phyloP scores from a whole-genome alignment of 1,140 invertebrate genomes.

The Pseudoatta argentina region DNA sequence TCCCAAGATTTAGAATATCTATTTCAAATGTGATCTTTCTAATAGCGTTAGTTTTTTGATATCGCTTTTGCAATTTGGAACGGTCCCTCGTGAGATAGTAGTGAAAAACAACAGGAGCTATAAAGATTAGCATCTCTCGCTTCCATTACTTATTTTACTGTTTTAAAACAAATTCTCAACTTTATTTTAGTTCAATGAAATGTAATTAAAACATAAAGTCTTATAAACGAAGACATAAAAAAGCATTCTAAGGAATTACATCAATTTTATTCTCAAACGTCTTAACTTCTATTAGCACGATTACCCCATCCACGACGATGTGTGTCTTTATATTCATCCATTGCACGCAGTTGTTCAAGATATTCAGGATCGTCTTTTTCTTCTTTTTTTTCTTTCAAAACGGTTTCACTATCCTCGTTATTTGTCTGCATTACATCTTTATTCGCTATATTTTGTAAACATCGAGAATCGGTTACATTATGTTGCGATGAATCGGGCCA shows the following conservation, averaged over 20 bases:
- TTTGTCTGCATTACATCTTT: constrained; percentile 27
- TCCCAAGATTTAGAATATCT: too few species aligned
- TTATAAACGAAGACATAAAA: background rate
- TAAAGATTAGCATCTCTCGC: background rate
- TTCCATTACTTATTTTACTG: too few species aligned
- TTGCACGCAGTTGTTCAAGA: constrained; percentile 89
- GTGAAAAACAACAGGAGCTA: background rate
- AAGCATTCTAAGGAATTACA: background rate
- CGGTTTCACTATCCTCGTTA: constrained; percentile 78
- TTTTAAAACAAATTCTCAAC: background rate
- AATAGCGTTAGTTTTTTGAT: too few species aligned
- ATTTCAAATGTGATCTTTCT: too few species aligned
- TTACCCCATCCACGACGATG: constrained; percentile 96
- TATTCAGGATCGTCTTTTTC: constrained; percentile 93
- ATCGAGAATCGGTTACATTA: constrained; percentile 72
- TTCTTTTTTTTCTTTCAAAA: constrained; percentile 87
- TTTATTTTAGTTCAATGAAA: constrained; percentile 1
- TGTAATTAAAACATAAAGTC: background rate
- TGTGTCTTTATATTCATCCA: constrained; percentile 97
- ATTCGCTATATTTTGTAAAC: constrained; percentile 76
- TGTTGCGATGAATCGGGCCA: constrained; percentile 80
- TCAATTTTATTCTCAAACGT: constrained; percentile 20
- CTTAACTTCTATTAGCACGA: constrained; percentile 93
- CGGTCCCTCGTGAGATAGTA: too few species aligned
- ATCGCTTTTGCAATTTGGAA: too few species aligned